Evolutionary conservation across 2,113 vertebrate genomes (phyloP), one percentile per base, ranked within the genome.

Genomic region (Dasyprocta punctata): DNA sequence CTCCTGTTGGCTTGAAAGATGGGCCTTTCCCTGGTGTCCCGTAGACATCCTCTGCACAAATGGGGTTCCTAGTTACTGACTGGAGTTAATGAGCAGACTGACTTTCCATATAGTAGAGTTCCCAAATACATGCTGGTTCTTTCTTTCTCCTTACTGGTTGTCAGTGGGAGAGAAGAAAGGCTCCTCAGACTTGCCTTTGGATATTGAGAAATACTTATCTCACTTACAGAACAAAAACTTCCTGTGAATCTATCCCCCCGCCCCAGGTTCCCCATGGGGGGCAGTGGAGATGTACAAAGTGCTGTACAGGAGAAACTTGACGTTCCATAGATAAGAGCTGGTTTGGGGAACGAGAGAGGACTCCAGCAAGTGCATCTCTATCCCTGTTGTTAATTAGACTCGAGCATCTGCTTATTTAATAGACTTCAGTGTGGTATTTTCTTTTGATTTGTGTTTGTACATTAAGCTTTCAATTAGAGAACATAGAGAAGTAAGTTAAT

Each of bases 201-300:
- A 65, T 86, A n/a, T 33, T 83, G 65, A 88, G 49, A 85, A 60
- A 58, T 78, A 85, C 20, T 91, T 78, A 69, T 73, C 85, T 89
- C 81, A 54, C 85, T 93, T 81, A 20, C 38, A 89, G 80, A 86
- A 78, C n/a, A 56, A 90, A 92, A 67, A 58, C 47, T 91, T 91
- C 33, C 86, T 75, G 26, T 22, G 84, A 67, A 41, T 54, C 16
- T 17, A 67, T 47, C 47, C 30, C 67, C 54, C 87, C 5, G 38
- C 52, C 85, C 36, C 20, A 63, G 85, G 60, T 82, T 67, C 65
- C 58, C 77, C 61, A 36, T 30, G 56, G 52, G 71, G 78, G 61
- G 85, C 54, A 47, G 63, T 52, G 88, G 77, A 87, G 69, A 67
- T 33, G n/a, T 60, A 28, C 36, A 54, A 28, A 86, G 95, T 28